Evolutionary conservation across 1,140 invertebrate genomes (phyloP), one percentile per base, ranked within the genome.

Genomic region (Akabosia matsudoensis): DNA sequence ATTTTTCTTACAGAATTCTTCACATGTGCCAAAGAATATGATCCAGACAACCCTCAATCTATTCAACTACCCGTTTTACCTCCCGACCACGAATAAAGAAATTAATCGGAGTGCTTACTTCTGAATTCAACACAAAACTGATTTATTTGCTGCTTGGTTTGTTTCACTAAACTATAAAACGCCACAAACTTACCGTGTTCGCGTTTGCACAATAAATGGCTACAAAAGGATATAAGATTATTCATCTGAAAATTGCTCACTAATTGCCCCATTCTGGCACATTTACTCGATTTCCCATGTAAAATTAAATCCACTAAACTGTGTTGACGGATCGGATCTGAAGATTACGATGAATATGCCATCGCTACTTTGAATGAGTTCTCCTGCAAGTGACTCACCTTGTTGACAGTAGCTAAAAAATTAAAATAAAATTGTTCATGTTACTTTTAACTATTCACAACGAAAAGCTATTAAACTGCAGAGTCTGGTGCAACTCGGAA

Each of bases 281-380:
- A n/a, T 13, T 30, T 67, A 67, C 4, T 67, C 61, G 3, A 31
- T 33, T 51, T 56, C 22, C 76, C 76, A 77, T 31, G 76, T 37
- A 67, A 77, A 77, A n/a, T 77, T 30, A 67, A 77, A 77, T 18
- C 76, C 76, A 7, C 33, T 45, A 73, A 77, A 77, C 24, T 74
- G 71, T 22, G 51, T 74, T 4, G 76, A 74, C 0, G n/a, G n/a
- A 33, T 77, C 76, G 0, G 76, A 77, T 16, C 33, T 28, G 3
- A 77, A 74, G 16, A 51, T 70, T 0, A 74, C 72, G 14, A 77
- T 14, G 52, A 61, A 73, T 34, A 70, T 33, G 24, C 76, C 76
- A 31, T 77, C 76, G 22, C 24, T 56, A 18, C 72, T 64, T 0
- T 33, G 33, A 28, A 37, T 34, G 16, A 33, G 3, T 56, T 74